A percentile compares a stretch with the other conserved stretches of the same genome.
Evolutionary conservation across 2,797 vertebrate genomes (phyloP).

Genomic region (Leucoraja ocellata): DNA sequence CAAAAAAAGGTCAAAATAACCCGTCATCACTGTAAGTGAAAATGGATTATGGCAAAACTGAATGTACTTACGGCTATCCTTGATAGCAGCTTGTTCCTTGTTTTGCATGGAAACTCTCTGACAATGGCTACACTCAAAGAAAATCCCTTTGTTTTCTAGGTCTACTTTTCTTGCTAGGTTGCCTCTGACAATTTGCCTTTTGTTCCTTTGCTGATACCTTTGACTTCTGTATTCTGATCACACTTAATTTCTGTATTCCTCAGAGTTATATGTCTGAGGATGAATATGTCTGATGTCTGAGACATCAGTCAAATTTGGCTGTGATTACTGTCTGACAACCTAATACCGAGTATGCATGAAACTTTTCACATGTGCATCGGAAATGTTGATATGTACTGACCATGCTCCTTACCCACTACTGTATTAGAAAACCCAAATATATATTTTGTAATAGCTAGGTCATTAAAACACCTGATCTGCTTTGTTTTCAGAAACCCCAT

Average conservation of each 20-base stretch:
- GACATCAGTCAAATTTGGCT: background rate
- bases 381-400: background rate
- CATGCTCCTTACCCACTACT: too few relatives aligned
- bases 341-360: background rate
- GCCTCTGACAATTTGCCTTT: background rate
- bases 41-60: background rate
- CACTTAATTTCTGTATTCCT: background rate
- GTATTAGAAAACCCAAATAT: background rate
- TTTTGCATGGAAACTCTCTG: background rate
- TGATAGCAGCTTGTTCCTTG: too few relatives aligned
- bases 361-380: background rate
- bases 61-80: background rate
- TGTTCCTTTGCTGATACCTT: background rate
- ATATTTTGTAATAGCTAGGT: background rate
- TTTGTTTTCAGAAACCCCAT: background rate
- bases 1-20: too few relatives aligned
- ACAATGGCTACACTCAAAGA: background rate
- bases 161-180: background rate
- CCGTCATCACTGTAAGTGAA: too few relatives aligned
- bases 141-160: background rate
- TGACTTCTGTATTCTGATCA: too few relatives aligned
- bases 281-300: background rate
- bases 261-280: background rate
- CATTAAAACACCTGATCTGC: background rate
- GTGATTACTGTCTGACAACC: background rate